Evolutionary conservation across 2,113 vertebrate species (phyloP).

Genomic region (Trichomycterus rosablanca): DNA sequence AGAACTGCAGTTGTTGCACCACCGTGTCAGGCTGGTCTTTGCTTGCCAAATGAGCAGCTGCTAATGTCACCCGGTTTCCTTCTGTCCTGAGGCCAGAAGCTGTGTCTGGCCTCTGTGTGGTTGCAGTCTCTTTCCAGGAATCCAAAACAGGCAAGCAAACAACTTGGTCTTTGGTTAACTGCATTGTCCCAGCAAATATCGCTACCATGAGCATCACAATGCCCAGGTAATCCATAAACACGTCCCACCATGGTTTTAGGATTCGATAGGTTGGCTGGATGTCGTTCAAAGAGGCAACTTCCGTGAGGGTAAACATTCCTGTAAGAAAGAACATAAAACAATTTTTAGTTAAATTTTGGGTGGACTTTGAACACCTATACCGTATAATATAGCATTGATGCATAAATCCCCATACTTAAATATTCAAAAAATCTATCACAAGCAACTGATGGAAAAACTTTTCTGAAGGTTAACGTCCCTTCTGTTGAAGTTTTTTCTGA

Average conservation of each 20-base stretch:
- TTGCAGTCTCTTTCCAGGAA: slow-evolving; percentile 59
- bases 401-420: too few relatives aligned
- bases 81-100: slow-evolving; percentile 53
- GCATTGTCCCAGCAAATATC: slow-evolving; percentile 98
- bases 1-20: slow-evolving; percentile 60
- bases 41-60: slow-evolving; percentile 64
- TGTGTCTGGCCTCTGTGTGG: slow-evolving; percentile 42
- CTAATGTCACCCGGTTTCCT: slow-evolving; percentile 61
- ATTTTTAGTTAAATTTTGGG: too few relatives aligned
- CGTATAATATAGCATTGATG: too few relatives aligned
- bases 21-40: slow-evolving; percentile 66
- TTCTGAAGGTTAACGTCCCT: too few relatives aligned
- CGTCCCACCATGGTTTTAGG: slow-evolving; percentile 99
- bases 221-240: slow-evolving; percentile 98
- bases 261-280: slow-evolving; percentile 96
- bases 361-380: too few relatives aligned
- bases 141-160: slow-evolving; percentile 91
- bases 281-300: slow-evolving; percentile 97
- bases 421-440: too few relatives aligned
- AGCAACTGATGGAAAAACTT: too few relatives aligned
- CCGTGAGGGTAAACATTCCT: slow-evolving; percentile 99
- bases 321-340: slow-evolving; percentile 52
- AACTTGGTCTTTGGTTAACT: slow-evolving; percentile 96
- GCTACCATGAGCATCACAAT: slow-evolving; percentile 98
- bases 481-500: too few relatives aligned